A percentile compares a stretch with the other conserved stretches of the same genome.
Conservation (phyloP, 2,113 vertebrate genomes). For the Fulmarus glacialis region DNA sequence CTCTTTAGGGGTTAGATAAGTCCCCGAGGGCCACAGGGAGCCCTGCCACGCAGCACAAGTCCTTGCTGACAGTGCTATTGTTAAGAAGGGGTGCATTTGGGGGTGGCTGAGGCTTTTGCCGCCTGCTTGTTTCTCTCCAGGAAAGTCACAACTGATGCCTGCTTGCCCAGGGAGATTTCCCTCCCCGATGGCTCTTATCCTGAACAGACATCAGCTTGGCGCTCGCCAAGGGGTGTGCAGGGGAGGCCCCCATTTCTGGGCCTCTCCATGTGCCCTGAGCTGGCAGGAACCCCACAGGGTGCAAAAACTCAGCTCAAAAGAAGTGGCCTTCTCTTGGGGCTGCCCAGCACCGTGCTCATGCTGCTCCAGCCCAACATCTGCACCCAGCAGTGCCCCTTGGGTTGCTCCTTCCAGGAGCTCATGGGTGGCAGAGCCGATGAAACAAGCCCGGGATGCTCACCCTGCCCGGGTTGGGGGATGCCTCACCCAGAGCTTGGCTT, state of each 20-base stretch:
- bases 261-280: not conserved
- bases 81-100: not conserved
- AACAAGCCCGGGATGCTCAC: not conserved
- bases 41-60: not conserved
- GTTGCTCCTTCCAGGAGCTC: not conserved
- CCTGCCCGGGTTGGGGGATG: fast-evolving
- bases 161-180: not conserved
- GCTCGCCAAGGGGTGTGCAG: not conserved
- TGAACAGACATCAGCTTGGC: not conserved
- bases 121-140: constrained; percentile 1
- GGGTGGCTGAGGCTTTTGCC: not conserved
- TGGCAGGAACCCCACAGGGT: not conserved
- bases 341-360: not conserved
- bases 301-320: not conserved
- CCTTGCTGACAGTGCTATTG: constrained; percentile 47
- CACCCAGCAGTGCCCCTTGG: not conserved
- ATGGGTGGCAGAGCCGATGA: not conserved
- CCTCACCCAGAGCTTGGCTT: not conserved
- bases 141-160: not conserved
- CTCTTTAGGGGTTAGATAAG: not conserved
- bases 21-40: not conserved
- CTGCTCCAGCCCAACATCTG: not conserved
- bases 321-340: not conserved
- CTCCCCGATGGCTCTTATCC: not conserved
- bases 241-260: not conserved